Conservation (phyloP, 1,140 invertebrate genomes). For the Procambarus clarkii region DNA sequence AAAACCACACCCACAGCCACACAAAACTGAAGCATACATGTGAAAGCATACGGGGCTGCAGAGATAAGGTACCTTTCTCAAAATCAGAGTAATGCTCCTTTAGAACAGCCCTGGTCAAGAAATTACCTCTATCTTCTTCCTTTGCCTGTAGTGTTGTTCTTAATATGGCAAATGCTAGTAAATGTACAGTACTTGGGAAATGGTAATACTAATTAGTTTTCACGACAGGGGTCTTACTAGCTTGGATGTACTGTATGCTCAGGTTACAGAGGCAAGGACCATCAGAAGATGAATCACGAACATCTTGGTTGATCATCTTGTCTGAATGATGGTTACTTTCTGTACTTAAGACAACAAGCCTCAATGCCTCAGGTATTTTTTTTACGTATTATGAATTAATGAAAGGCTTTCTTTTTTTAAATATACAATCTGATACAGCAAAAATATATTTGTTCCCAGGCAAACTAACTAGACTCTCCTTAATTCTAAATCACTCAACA, state of each 20-base stretch:
- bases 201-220: not conserved
- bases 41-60: not conserved
- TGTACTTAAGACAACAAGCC: not conserved
- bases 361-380: not conserved
- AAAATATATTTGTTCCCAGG: slow-evolving; percentile 62
- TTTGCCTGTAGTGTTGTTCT: not conserved
- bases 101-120: too few relatives aligned
- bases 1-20: too few relatives aligned
- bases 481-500: slow-evolving; percentile 61
- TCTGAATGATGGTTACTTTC: not conserved
- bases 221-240: not conserved
- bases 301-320: not conserved
- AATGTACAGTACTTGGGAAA: not conserved
- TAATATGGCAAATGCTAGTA: not conserved
- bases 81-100: too few relatives aligned
- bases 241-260: not conserved
- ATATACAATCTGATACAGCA: slow-evolving; percentile 63
- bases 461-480: slow-evolving; percentile 59
- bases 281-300: not conserved
- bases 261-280: not conserved
- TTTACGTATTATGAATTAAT: not conserved
- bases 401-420: slow-evolving; percentile 27
- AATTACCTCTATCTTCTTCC: too few relatives aligned
- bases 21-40: not conserved
- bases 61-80: not conserved